phyloP scores from a whole-genome alignment of 2,888 invertebrate genomes.

The Parthenolecanium corni region DNA sequence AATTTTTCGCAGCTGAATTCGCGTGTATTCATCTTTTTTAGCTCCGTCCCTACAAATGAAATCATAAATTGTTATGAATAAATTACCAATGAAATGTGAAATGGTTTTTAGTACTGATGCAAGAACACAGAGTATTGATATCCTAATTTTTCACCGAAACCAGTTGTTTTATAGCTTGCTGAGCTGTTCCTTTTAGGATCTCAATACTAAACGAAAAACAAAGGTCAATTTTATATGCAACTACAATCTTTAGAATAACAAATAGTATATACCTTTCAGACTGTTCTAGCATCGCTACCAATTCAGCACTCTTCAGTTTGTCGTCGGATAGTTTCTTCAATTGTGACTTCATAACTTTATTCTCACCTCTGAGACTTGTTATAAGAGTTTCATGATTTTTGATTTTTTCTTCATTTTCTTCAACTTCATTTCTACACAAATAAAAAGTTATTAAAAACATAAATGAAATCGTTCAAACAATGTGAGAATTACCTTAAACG shows the following conservation, averaged over 20 bases:
- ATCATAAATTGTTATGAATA: background rate
- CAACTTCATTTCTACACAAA: constrained; percentile 23
- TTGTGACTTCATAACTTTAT: constrained; percentile 29
- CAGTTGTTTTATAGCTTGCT: constrained; percentile 8
- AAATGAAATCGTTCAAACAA: background rate
- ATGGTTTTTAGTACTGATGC: constrained; percentile 5
- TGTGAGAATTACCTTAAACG: constrained; percentile 23
- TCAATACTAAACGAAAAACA: constrained; percentile 11
- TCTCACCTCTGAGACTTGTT: constrained; percentile 27
- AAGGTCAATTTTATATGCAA: background rate
- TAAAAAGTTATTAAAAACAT: too few species aligned
- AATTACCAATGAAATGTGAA: background rate
- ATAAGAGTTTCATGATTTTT: constrained; percentile 25
- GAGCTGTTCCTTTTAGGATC: constrained; percentile 16
- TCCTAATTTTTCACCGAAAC: constrained; percentile 17
- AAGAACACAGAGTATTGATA: constrained; percentile 13
- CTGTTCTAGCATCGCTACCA: constrained; percentile 29
- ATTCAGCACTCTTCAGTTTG: constrained; percentile 27
- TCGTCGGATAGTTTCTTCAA: constrained; percentile 23
- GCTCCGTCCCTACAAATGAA: constrained; percentile 22
- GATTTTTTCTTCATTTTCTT: constrained; percentile 29
- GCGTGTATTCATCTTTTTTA: constrained; percentile 21
- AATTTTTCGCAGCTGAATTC: constrained; percentile 20
- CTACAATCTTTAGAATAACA: background rate
- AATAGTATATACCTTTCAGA: constrained; percentile 29